Base-by-base conservation (phyloP, 2,797 vertebrate species). In the Steatocranus sp. region DNA sequence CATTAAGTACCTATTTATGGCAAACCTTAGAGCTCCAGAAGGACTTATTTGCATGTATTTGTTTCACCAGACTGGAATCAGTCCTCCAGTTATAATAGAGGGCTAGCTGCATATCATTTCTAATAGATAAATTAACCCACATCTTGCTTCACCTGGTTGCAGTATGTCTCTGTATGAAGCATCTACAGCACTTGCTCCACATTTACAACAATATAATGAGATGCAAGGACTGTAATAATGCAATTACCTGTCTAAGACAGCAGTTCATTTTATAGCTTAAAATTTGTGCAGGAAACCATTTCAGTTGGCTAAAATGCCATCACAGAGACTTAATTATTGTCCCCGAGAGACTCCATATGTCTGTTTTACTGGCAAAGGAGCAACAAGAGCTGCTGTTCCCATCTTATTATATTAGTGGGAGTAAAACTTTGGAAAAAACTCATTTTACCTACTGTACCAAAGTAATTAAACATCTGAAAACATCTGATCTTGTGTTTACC, bases 1-100 rank as follows among this genome's bases (percentile, higher is more conserved):
- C 78, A 87, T 92, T 89, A 91, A 53, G 74, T 68, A 75, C 63
- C 84, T 85, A 91, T 90, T 91, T 92, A 90, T 87, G 81, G 87
- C 54, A 78, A 85, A 88, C 76, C 75, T 82, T 85, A 83, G 70
- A 84, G 80, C 84, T 84, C 84, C 80, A 88, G 84, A 80, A 86
- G 80, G 87, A 88, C 73, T 80, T 73, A 12, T 63, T 87, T 79
- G 76, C 68, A 79, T 80, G 76, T 79, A 58, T 86, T 87, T 86
- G 79, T 66, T 83, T 84, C 61, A 75, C 74, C 34, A 85, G 54
- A 86, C 79, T 82, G 61, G 54, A 91, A 88, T 89, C 49, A 76
- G 76, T 81, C 82, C 73, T 12, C 9, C 11, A 30, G 66, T 83
- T 76, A 73, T 88, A 90, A 89, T 82, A 49, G 87, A 90, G 51